Evolutionary conservation across 2,888 invertebrate genomes (phyloP), one percentile per base, ranked within the genome.

Genomic region (Corbicula japonica): DNA sequence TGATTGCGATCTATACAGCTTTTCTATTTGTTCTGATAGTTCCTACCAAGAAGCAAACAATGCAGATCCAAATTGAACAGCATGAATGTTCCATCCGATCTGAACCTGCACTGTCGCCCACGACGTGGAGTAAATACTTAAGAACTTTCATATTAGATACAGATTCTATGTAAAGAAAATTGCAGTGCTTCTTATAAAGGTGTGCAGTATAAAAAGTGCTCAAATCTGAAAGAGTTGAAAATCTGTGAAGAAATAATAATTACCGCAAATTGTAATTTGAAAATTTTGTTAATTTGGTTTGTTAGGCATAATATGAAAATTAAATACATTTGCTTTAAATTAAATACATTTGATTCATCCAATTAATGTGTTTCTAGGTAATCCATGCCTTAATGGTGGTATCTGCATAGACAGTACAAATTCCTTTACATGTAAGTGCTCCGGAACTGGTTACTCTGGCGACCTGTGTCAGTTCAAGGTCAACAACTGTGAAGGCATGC

Each of bases 381-480:
- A 65, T 23, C 87, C 88, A 1, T 91, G 91, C 70, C 38, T 76
- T 54, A 86, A 91, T 76, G 79, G 80, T 54, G 90, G 87, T 18
- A 74, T 58, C 1, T 91, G 91, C 69, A 66, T 82, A 8, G 90
- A 91, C 69, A 82, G 83, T 12, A 63, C 87, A 15, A 86, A 85
- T 58, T 70, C 68, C 21, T 88, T 80, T 75, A 69, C 72, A 6
- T 92, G 91, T 77, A 76, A 87, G 50, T 91, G 91, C 72, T 74
- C 76, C 5, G 86, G 84, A n/a, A 90, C 89, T 41, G 89, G 89
- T 79, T 86, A 83, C 83, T 69, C 74, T 74, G 87, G 86, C n/a
- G 69, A 85, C 30, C 74, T 75, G 54, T 80, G 84, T 78, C 62
- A 87, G 54, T 69, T 58, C 2, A 66, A 76, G 8, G 62, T 58